Percentiles rank a stretch among this genome's conserved stretches.
Evolutionary conservation across 2,113 vertebrate species (phyloP).

Genomic region (Neomonachus schauinslandi): DNA sequence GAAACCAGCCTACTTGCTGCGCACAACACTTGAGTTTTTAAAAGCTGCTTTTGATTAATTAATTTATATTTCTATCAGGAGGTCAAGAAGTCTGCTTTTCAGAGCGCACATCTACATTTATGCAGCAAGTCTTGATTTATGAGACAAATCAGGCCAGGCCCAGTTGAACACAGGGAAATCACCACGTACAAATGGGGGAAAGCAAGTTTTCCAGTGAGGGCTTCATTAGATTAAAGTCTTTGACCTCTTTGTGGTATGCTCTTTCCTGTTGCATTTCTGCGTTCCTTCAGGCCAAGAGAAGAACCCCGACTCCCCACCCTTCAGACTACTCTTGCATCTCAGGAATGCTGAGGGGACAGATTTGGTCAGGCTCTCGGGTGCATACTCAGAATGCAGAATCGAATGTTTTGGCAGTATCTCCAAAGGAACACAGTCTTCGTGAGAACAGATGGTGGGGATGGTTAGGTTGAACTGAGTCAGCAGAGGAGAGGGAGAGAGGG

Average conservation of each 20-base stretch:
- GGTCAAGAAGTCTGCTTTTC: constrained; percentile 9
- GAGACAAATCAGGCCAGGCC: background rate
- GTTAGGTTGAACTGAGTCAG: background rate
- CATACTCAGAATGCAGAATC: background rate
- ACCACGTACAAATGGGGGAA: background rate
- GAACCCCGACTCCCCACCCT: background rate
- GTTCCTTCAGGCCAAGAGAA: background rate
- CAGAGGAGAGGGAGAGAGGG: background rate
- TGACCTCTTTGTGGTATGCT: background rate
- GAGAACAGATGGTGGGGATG: background rate
- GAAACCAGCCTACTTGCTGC: background rate
- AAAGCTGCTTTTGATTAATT: constrained; percentile 50
- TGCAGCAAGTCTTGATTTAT: background rate
- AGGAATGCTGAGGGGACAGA: background rate
- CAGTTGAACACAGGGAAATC: background rate
- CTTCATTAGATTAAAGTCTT: background rate
- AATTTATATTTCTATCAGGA: background rate
- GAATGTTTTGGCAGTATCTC: background rate
- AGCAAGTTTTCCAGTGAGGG: background rate
- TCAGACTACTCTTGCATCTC: background rate
- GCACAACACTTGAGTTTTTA: constrained; percentile 15
- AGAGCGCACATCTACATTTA: background rate
- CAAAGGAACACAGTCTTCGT: rapidly evolving
- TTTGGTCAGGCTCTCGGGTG: background rate
- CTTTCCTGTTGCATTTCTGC: background rate